Evolutionary conservation across 2,888 invertebrate genomes (phyloP), one percentile per base, ranked within the genome.

Genomic region (Hypselothyrea guttata): DNA sequence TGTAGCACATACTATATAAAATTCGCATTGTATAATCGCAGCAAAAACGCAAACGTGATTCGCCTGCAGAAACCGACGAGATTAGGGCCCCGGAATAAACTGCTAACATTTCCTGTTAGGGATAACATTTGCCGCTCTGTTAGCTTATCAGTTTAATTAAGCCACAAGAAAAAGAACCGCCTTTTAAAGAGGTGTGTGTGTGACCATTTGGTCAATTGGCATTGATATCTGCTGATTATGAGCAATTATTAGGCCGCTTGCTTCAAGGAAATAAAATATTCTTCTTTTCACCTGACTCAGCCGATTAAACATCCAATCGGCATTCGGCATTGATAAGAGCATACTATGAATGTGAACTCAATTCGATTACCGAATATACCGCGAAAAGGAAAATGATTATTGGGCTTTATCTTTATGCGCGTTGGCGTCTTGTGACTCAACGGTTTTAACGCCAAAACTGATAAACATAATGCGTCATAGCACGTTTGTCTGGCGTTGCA

Each of bases 1-100:
- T n/a, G n/a, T n/a, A n/a, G n/a, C n/a, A n/a, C n/a, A n/a, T n/a
- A n/a, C n/a, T 22, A 34, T 49, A 30, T 16, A 46, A 71, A 62
- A 64, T 69, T 66, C 48, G 71, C 59, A 74, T 77, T 77, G 84
- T 77, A 71, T 81, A 77, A 84, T 73, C 82, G 61, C 52, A 15
- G 45, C 62, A 63, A 79, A 57, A 69, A 51, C 51, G 27, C 52
- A 52, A 66, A 73, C 77, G 77, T 77, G 77, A 57, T 53, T 47
- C 15, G 70, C 44, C 51, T 68, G 41, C 46, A 9, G 31, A 48
- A 46, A 41, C 44, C 53, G 38, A 33, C 9, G 27, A 40, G 71
- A 49, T 67, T 67, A 71, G 71, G 71, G 65, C 34, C 44, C 34
- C 34, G 27, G 37, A 38, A 27, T 30, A 34, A 3, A 44, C 42